Base-by-base conservation (phyloP, 2,888 invertebrate genomes). In the Tipula unca region DNA sequence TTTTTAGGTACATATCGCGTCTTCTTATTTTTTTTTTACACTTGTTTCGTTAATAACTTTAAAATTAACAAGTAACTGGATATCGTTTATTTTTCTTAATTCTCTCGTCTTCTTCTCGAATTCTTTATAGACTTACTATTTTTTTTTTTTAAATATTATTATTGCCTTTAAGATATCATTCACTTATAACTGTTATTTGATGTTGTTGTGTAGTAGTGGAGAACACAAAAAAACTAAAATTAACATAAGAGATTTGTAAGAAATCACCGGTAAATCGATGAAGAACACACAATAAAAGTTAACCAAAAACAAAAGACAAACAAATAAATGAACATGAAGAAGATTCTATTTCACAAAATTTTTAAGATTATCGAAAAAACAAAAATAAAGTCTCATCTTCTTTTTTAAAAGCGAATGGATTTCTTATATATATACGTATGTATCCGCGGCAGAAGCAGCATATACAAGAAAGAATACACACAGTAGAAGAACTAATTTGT, bases 11-110 rank as follows among this genome's bases (percentile, higher is more conserved):
- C 25, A 54, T 0, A 69, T 20, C n/a, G n/a, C 48, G 25, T 69
- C 25, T 69, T 69, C 69, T 69, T 69, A 69, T 69, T 69, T 25
- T 69, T 69, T 25, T 69, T 25, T 69, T 69, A 69, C 69, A 69
- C 69, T 69, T 69, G 69, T 69, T 69, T 25, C 20, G 20, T 69
- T 69, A 69, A 69, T 69, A 69, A 69, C 69, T 69, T 69, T 69
- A 69, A 69, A 69, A 69, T 69, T 69, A 25, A 69, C n/a, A n/a
- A 69, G 69, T 69, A 69, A 69, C 69, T 69, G 69, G 69, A 69
- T 69, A 25, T 69, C 25, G 69, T 8, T 69, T 69, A 25, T 69
- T 69, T 4, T 69, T 69, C 8, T 69, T 69, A 69, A 25, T 69
- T 69, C 69, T 54, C 5, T 54, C 48, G 6, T 54, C 48, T 69